These are phyloP conservation scores for Heliconius congener DNA, from an alignment of 1,140 invertebrate species.

Conservation along the genomic window DNA sequence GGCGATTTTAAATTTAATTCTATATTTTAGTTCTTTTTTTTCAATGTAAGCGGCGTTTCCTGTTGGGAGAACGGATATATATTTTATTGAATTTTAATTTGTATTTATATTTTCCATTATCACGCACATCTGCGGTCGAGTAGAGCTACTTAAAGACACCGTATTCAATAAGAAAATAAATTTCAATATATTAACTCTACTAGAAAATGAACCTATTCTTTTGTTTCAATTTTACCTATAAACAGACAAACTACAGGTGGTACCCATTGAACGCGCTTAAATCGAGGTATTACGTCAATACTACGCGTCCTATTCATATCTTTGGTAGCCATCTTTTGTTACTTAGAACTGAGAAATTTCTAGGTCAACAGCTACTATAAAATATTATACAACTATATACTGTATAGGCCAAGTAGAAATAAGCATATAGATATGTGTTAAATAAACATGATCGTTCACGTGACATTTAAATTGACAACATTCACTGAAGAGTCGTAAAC, in stretches of 20 bases:
- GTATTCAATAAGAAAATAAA: too few relatives aligned
- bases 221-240: not conserved
- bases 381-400: not conserved
- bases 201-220: too few relatives aligned
- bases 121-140: not conserved
- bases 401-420: not conserved
- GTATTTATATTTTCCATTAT: not conserved
- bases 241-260: constrained; percentile 7
- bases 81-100: not conserved
- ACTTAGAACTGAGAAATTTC: constrained; percentile 37
- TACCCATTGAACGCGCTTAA: constrained; percentile 28
- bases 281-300: constrained; percentile 30
- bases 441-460: not conserved
- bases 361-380: constrained; percentile 34
- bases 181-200: too few relatives aligned
- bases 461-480: constrained; percentile 20
- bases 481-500: not conserved
- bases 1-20: constrained; percentile 22
- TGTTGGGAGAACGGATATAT: not conserved
- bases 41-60: constrained; percentile 11
- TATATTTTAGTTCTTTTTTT: constrained; percentile 15
- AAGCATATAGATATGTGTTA: not conserved
- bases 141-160: not conserved
- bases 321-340: constrained; percentile 36
- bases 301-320: constrained; percentile 33